Base-by-base conservation (phyloP, 2,113 vertebrate genomes). In the Cyprinus carpio region DNA sequence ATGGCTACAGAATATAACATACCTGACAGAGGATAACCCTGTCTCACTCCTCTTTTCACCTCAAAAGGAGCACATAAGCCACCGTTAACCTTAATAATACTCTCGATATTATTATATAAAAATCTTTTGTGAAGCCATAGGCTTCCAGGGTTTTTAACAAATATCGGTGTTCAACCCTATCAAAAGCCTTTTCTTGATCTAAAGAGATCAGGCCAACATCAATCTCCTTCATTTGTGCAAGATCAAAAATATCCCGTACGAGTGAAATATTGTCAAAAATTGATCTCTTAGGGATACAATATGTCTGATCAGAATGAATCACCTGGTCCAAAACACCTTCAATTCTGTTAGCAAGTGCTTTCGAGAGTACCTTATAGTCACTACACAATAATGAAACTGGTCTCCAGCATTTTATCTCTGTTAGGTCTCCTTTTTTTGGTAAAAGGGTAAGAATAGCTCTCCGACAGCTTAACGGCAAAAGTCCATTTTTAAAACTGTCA, bases 81-180 rank as follows among this genome's bases (percentile, higher is more conserved):
- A n/a, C n/a, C n/a, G n/a, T n/a, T n/a, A n/a, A n/a, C 16, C 27
- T 83, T 88, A 11, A 80, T 18, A 49, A 85, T 37, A 79, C 64
- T 85, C 40, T 83, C 29, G 78, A 78, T 78, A 37, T 83, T 64
- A 49, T 65, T 16, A 18, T 83, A 87, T 13, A 86, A n/a, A n/a
- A n/a, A n/a, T n/a, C n/a, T n/a, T n/a, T n/a, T n/a, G n/a, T n/a
- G n/a, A n/a, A n/a, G n/a, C n/a, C n/a, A n/a, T n/a, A n/a, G n/a
- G n/a, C n/a, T n/a, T n/a, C n/a, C n/a, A n/a, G n/a, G n/a, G n/a
- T 4, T 78, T 54, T 40, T 11, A 85, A 29, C 75, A 76, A 20
- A n/a, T 72, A 43, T 72, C 25, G 23, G 23, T 60, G 58, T 60
- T 60, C 58, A 0, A 60, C 25, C 12, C 60, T 27, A 64, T 64